Percentiles rank a stretch among this genome's conserved stretches.
Evolutionary conservation across 1,140 invertebrate species (phyloP).

Genomic region (Diuraphis noxia): DNA sequence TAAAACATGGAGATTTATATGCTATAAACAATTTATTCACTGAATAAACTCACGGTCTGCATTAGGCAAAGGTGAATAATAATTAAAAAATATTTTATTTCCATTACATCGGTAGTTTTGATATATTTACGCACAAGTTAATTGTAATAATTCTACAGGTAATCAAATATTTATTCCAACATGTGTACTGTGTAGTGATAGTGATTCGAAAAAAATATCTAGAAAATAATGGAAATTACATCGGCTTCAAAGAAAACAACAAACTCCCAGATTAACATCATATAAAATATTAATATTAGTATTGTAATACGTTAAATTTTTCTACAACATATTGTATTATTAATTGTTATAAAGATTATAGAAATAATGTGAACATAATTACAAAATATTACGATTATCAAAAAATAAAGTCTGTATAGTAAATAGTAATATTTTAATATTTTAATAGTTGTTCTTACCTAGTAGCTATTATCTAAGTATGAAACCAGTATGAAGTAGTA

Average conservation of each 20-base stretch:
- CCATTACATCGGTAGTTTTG: not conserved
- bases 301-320: too few species aligned
- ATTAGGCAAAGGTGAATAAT: not conserved
- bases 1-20: constrained; percentile 27
- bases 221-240: constrained; percentile 23
- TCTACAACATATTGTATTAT: not conserved
- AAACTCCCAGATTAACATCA: constrained; percentile 18
- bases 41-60: constrained; percentile 1
- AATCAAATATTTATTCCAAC: constrained; percentile 19
- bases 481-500: too few species aligned
- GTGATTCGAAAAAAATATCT: constrained; percentile 21
- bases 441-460: too few species aligned
- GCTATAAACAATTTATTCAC: constrained; percentile 14
- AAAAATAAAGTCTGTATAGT: too few species aligned
- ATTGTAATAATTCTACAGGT: not conserved
- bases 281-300: not conserved
- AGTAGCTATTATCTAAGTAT: too few species aligned
- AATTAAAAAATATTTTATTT: not conserved
- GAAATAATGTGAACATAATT: not conserved
- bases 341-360: not conserved
- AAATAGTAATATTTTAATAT: too few species aligned
- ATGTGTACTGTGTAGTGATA: constrained; percentile 36
- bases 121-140: not conserved
- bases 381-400: too few species aligned
- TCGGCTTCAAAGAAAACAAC: constrained; percentile 17